Base-by-base conservation (phyloP, 2,888 invertebrate species). In the Melanchra persicariae region DNA sequence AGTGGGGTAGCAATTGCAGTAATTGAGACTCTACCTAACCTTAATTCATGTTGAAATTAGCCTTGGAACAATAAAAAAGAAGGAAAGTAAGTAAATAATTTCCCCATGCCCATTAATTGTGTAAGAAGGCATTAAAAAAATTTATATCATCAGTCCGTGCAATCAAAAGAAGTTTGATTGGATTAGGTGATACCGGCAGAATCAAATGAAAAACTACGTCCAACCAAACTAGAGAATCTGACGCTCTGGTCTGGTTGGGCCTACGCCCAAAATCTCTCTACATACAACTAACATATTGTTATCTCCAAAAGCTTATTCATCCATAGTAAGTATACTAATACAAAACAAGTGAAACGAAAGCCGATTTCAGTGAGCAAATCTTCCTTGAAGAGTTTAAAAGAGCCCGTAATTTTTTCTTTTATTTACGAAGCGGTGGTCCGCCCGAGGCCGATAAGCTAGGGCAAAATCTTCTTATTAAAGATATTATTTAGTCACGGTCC, bases 401-500 rank as follows among this genome's bases (percentile, higher is more conserved):
- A 74, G 40, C 40, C 51, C 68, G 67, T 76, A 70, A 63, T 65
- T 83, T 75, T 77, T 77, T 61, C 74, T 75, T 79, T 80, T 83
- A 78, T 84, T 82, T 82, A 75, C 73, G 58, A 58, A 82, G 75
- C 72, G 55, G 47, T 74, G 63, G 64, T 64, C 30, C 64, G 66
- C 72, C 57, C 49, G 43, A 40, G 57, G 58, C 65, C 74, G 74
- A 80, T 77, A 81, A 82, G 77, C 86, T 65, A 72, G 70, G 77
- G 70, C 72, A 60, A 79, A 77, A 74, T 69, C 74, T 82, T 78
- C 69, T 80, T 84, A 72, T 78, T 74, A 77, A 78, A 80, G 66
- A 82, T 76, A 79, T 79, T 84, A 85, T 84, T 84, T 84, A 72
- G 82, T 63, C 76, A 52, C 64, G 68, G 71, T 52, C 51, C 37